These are phyloP conservation scores for Lasiommata megera DNA, from an alignment of 2,888 invertebrate species.

Conservation along the genomic window DNA sequence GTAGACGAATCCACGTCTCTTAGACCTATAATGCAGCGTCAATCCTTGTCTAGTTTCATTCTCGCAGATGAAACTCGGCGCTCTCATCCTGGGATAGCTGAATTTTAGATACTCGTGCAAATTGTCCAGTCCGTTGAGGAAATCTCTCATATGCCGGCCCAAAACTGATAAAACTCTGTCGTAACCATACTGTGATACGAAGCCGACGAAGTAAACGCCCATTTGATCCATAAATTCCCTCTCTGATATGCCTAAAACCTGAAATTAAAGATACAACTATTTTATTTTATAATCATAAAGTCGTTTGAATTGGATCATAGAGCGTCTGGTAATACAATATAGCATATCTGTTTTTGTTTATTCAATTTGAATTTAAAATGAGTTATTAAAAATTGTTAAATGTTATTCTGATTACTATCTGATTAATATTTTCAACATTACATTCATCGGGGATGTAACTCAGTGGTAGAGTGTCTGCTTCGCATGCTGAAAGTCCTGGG, in stretches of 20 bases:
- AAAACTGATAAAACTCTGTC: conserved; percentile 94
- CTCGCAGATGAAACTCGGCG: conserved; percentile 98
- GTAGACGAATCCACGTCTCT: conserved; percentile 95
- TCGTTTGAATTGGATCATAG: too few relatives aligned
- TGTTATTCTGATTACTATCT: neutral
- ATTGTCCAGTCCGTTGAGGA: conserved; percentile 97
- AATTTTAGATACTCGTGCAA: conserved; percentile 98
- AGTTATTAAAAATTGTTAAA: neutral
- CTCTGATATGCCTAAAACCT: conserved; percentile 93
- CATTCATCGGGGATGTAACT: conserved; percentile 67
- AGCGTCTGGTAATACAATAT: too few relatives aligned
- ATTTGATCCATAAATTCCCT: conserved; percentile 96
- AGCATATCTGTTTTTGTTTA: too few relatives aligned
- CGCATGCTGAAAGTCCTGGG: conserved; percentile 86
- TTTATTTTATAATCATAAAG: too few relatives aligned
- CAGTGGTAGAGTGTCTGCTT: conserved; percentile 84
- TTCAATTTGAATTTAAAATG: neutral
- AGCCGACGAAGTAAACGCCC: conserved; percentile 96
- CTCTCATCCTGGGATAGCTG: conserved; percentile 93
- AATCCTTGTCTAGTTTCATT: conserved; percentile 96
- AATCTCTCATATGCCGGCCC: conserved; percentile 96
- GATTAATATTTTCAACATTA: neutral
- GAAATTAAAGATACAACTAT: conserved; percentile 34
- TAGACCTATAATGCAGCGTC: conserved; percentile 96
- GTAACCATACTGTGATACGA: conserved; percentile 97